phyloP scores from a whole-genome alignment of 2,888 invertebrate species.

The Lacanobia oleracea region DNA sequence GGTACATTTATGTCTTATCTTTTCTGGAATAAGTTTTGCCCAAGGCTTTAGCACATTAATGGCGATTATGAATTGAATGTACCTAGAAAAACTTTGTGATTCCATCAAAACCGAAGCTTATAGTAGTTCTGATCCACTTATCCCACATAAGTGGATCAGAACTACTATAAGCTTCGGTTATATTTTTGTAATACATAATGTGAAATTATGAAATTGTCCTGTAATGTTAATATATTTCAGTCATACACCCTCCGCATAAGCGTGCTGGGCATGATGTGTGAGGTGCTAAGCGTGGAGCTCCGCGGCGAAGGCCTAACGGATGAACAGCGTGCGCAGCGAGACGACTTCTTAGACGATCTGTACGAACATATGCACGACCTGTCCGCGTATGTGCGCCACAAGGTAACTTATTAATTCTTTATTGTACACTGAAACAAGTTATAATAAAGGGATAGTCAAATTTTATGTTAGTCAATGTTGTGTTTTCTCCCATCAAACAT shows the following conservation, averaged over 20 bases:
- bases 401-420: conserved; percentile 84
- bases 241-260: conserved; percentile 94
- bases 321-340: conserved; percentile 92
- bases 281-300: conserved; percentile 93
- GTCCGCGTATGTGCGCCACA: conserved; percentile 96
- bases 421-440: no score
- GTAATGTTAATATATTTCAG: conserved; percentile 75
- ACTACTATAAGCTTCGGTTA: background rate
- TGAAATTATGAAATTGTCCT: background rate
- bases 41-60: background rate
- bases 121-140: no score
- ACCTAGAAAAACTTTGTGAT: no score
- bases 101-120: no score
- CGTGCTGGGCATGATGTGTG: conserved; percentile 95
- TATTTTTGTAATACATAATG: no score
- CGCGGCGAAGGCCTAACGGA: conserved; percentile 93
- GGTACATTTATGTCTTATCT: conserved; percentile 69
- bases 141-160: background rate
- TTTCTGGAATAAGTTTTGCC: background rate
- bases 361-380: conserved; percentile 96
- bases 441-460: no score
- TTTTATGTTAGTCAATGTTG: no score
- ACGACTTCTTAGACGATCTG: conserved; percentile 95
- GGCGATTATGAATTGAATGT: background rate
- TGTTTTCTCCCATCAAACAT: no score